Conservation (phyloP, 2,113 vertebrate genomes). For the Microtus oregoni region DNA sequence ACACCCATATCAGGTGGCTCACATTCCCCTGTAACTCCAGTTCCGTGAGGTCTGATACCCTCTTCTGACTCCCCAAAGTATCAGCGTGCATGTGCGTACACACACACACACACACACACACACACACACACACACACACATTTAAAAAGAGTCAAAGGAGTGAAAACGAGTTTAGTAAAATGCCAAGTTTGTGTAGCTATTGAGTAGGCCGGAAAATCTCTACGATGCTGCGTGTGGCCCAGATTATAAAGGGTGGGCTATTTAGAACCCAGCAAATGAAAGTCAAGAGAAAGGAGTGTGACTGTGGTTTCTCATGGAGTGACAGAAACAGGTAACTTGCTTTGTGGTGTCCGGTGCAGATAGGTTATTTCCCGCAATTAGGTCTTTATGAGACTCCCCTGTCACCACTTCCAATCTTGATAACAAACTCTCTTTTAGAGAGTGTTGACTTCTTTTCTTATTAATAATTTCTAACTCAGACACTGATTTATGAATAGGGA, state of each 20-base stretch:
- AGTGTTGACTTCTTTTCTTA: neutral
- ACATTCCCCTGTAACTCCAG: neutral
- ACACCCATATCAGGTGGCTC: neutral
- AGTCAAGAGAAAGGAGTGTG: neutral
- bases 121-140: neutral
- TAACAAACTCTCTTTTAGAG: neutral
- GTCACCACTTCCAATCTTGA: neutral
- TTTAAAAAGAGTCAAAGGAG: neutral
- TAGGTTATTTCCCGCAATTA: neutral
- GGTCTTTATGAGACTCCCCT: neutral
- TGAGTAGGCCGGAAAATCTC: neutral
- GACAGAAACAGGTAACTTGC: neutral
- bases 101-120: neutral
- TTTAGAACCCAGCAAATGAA: constrained; percentile 13
- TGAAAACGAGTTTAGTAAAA: neutral
- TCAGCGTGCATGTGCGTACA: no score
- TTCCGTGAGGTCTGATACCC: neutral
- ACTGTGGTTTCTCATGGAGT: neutral
- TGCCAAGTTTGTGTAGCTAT: no score
- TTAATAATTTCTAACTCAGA: neutral
- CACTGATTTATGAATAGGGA: constrained; percentile 37
- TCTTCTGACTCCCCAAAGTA: neutral
- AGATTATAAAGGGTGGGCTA: neutral
- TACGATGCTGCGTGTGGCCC: neutral
- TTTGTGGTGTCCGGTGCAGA: neutral